Evolutionary conservation across 2,888 invertebrate genomes (phyloP).

Genomic region (Amorpha juglandis): DNA sequence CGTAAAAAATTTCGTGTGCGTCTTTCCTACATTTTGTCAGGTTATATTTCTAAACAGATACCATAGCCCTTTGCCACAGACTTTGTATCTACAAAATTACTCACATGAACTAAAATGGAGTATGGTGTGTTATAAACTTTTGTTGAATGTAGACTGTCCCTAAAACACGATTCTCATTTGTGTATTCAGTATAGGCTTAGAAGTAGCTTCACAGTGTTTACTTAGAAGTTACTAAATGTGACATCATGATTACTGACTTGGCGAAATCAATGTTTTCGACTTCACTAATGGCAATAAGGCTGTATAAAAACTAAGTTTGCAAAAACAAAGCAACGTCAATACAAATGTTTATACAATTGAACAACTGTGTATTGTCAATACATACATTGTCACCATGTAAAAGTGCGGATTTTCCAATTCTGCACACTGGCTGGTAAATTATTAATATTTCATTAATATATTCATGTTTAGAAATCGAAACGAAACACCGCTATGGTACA

Average conservation of each 20-base stretch:
- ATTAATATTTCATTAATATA: neutral
- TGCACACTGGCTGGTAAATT: neutral
- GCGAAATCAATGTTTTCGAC: neutral
- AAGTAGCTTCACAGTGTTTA: neutral
- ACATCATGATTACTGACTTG: neutral
- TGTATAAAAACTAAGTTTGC: neutral
- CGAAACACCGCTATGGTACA: neutral
- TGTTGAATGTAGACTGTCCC: neutral
- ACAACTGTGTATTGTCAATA: neutral
- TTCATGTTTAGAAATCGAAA: neutral
- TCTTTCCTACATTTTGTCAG: too few species aligned
- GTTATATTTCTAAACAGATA: too few species aligned
- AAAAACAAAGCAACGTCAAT: slow-evolving; percentile 7
- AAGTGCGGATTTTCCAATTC: neutral
- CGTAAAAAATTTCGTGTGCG: too few species aligned
- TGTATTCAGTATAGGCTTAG: neutral
- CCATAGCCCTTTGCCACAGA: too few species aligned
- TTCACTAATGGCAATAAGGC: neutral
- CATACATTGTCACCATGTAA: neutral
- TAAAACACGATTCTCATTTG: neutral
- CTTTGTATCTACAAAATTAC: too few species aligned
- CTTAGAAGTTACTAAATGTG: neutral
- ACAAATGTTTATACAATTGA: slow-evolving; percentile 8
- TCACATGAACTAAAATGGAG: too few species aligned
- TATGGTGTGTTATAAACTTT: too few species aligned